Percentiles rank a stretch among this genome's conserved stretches.
Conservation (phyloP, 2,888 invertebrate genomes). For the Pollenia angustigena region DNA sequence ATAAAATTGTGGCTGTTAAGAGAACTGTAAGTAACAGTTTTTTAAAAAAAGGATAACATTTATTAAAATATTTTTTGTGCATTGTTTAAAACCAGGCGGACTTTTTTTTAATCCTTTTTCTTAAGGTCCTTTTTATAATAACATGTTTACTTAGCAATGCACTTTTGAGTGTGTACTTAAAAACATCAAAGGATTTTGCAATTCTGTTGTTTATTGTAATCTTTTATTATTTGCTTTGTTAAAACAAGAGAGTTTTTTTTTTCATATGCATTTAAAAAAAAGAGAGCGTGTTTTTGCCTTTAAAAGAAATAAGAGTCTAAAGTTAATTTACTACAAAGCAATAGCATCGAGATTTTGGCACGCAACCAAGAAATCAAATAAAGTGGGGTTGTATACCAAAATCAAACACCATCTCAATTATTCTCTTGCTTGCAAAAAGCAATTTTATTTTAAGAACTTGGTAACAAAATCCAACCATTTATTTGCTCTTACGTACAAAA, state of each 20-base stretch:
- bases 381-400: slow-evolving; percentile 16
- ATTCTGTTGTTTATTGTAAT: no score
- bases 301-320: neutral
- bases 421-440: neutral
- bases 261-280: no score
- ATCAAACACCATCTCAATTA: neutral
- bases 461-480: neutral
- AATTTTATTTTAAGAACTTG: slow-evolving; percentile 56
- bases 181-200: no score
- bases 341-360: slow-evolving; percentile 27
- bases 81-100: neutral
- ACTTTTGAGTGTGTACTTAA: neutral
- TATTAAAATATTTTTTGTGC: neutral
- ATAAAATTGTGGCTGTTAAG: neutral
- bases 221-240: no score
- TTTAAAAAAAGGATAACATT: no score
- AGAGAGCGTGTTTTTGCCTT: no score
- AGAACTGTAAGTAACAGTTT: neutral
- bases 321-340: slow-evolving; percentile 12
- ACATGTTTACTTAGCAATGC: slow-evolving; percentile 12
- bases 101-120: neutral
- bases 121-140: neutral
- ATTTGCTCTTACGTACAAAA: neutral
- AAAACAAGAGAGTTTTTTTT: no score
- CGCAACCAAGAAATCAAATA: slow-evolving; percentile 15